A percentile compares a stretch with the other conserved stretches of the same genome.
Conservation (phyloP, 1,140 invertebrate species). For the Lordiphosa collinella region DNA sequence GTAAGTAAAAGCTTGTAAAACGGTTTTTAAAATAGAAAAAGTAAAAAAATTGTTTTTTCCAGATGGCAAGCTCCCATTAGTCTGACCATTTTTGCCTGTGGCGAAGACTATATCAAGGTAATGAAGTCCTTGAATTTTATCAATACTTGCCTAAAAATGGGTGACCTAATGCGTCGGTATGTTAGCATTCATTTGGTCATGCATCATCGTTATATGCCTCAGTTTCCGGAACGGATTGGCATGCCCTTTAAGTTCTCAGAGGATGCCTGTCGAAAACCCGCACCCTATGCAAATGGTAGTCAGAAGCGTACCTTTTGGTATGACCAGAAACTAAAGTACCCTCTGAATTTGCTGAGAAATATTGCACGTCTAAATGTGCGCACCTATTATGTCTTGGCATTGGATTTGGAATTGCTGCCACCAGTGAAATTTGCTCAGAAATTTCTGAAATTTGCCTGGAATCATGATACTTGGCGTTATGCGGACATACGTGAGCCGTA, state of each 20-base stretch:
- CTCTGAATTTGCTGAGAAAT: constrained; percentile 30
- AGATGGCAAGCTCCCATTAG: constrained; percentile 85
- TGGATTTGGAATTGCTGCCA: constrained; percentile 30
- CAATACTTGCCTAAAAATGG: constrained; percentile 82
- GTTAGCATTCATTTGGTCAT: constrained; percentile 93
- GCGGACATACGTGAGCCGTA: background rate
- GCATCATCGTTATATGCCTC: constrained; percentile 87
- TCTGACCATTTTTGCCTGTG: constrained; percentile 86
- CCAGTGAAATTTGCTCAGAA: constrained; percentile 11
- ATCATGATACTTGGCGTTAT: constrained; percentile 4
- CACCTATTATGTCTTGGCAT: constrained; percentile 25
- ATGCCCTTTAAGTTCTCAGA: constrained; percentile 73
- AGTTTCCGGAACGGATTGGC: constrained; percentile 83
- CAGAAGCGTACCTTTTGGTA: constrained; percentile 13
- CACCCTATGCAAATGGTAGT: background rate
- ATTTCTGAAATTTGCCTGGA: constrained; percentile 13
- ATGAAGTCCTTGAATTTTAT: constrained; percentile 84
- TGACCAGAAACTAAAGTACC: constrained; percentile 10
- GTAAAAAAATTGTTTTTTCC: background rate
- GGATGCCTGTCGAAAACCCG: background rate
- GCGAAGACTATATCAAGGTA: constrained; percentile 83
- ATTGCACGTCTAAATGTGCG: constrained; percentile 21
- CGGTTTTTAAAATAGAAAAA: background rate
- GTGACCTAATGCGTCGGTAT: constrained; percentile 84
- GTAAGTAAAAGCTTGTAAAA: background rate